These are phyloP conservation scores for Hymenochirus boettgeri DNA, from an alignment of 2,113 vertebrate genomes.

Conservation along the genomic window DNA sequence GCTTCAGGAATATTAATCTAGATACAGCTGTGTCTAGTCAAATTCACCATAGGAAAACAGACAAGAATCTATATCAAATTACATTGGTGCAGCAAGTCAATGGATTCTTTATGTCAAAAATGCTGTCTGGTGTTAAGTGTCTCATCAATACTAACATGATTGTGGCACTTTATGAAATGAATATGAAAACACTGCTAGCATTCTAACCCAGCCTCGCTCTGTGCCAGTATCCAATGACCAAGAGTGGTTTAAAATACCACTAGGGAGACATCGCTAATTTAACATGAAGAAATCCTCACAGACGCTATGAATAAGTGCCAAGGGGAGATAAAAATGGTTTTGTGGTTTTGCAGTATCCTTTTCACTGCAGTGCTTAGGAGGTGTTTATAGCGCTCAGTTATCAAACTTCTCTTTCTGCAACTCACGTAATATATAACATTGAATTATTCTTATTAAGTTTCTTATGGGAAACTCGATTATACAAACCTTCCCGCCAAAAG, in stretches of 20 bases:
- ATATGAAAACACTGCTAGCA: not conserved
- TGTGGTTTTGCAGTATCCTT: not conserved
- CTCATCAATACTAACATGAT: not conserved
- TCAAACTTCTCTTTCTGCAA: too few relatives aligned
- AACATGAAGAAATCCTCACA: not conserved
- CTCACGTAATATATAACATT: too few relatives aligned
- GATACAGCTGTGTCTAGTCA: slow-evolving; percentile 17
- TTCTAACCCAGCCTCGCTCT: not conserved
- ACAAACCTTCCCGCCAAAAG: too few relatives aligned
- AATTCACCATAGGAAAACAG: slow-evolving; percentile 19
- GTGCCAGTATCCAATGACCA: not conserved
- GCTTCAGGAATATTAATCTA: not conserved
- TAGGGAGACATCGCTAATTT: not conserved
- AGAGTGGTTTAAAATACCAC: not conserved
- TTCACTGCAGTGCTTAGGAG: not conserved
- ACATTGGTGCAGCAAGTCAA: slow-evolving; percentile 23
- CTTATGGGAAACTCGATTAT: too few relatives aligned
- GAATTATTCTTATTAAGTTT: too few relatives aligned
- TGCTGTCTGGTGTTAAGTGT: slow-evolving; percentile 9
- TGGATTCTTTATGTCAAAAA: slow-evolving; percentile 20
- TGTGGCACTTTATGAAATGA: not conserved
- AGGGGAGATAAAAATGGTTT: not conserved
- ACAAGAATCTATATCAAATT: slow-evolving; percentile 13
- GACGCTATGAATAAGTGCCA: not conserved
- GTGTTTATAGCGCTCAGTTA: not conserved